Evolutionary conservation across 2,797 vertebrate genomes (phyloP), one percentile per base, ranked within the genome.

Genomic region (Sebastes minor): DNA sequence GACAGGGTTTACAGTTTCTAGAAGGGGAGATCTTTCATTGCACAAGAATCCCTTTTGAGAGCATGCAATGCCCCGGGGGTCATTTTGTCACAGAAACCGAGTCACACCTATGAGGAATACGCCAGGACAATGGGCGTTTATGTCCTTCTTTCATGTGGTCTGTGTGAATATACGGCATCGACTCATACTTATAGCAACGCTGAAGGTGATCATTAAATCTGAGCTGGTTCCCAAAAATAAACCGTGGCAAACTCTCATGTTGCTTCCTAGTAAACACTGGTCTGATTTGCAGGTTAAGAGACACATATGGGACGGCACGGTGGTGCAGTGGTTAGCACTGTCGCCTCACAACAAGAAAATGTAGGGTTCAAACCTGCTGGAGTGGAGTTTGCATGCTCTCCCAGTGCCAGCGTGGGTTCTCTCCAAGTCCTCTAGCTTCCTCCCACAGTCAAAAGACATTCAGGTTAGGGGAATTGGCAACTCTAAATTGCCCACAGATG

Each of bases 1-100:
- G 83, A 87, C 83, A 32, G 25, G 59, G 88, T 90, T 83, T 89
- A 66, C 71, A 62, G 74, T 91, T 91, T 88, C 85, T 49, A 73
- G 35, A 70, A 66, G 77, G 64, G 76, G 72, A 78, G 82, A 72
- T 81, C 81, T 52, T 53, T 78, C 38, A 64, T 88, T 92, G 74
- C 82, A 73, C 89, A 90, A 86, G 81, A 81, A 87, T 78, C 76
- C 78, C 69, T 32, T 79, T 78, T 84, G 59, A 82, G 81, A 71
- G 12, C 22, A 22, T 78, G 76, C 55, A 88, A 80, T 35, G 57
- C 63, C 88, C 86, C 38, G 81, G 2, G 2, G 74, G 86, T 77
- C 76, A 61, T 84, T 82, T 46, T 87, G 87, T 91, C 82, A 83
- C 71, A 53, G 76, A 90, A 78, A 86, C 81, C 56, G 27, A 79